These are phyloP conservation scores for Sebastes elongatus DNA, from an alignment of 2,797 vertebrate species.

Conservation along the genomic window DNA sequence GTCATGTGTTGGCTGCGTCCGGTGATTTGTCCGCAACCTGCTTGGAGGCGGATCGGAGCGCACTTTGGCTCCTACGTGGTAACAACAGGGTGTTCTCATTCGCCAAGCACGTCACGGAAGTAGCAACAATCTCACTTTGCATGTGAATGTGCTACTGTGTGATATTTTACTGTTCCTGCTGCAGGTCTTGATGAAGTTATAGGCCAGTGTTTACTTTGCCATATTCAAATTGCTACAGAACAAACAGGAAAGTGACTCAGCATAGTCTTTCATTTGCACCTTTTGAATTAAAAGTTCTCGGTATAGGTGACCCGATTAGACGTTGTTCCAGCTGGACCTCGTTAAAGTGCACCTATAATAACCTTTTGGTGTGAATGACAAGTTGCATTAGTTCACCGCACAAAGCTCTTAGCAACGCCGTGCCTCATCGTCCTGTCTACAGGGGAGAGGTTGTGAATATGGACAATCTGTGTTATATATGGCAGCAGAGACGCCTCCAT, in stretches of 20 bases:
- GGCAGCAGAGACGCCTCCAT: slow-evolving; percentile 18
- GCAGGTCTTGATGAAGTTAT: neutral
- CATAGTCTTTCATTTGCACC: neutral
- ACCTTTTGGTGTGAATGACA: slow-evolving; percentile 28
- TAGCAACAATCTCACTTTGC: neutral
- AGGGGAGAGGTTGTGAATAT: slow-evolving; percentile 34
- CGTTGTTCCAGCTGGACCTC: slow-evolving; percentile 12
- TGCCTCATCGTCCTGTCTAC: neutral
- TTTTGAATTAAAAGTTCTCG: slow-evolving; percentile 5
- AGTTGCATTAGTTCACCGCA: neutral
- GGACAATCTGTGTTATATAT: slow-evolving; percentile 21
- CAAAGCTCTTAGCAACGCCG: neutral
- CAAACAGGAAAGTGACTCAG: slow-evolving; percentile 29
- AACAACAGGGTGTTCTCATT: neutral
- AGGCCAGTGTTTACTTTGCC: neutral
- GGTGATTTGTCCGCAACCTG: too few species aligned
- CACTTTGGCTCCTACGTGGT: neutral
- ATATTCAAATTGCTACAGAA: neutral
- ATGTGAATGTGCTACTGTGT: neutral
- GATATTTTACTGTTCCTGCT: neutral
- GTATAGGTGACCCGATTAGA: slow-evolving; percentile 34
- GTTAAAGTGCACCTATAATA: slow-evolving; percentile 4
- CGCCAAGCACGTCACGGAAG: neutral
- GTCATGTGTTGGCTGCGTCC: too few species aligned
- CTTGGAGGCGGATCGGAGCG: too few species aligned